A percentile compares a stretch with the other conserved stretches of the same genome.
phyloP scores from a whole-genome alignment of 2,888 invertebrate genomes.

The Drosophila borealis region DNA sequence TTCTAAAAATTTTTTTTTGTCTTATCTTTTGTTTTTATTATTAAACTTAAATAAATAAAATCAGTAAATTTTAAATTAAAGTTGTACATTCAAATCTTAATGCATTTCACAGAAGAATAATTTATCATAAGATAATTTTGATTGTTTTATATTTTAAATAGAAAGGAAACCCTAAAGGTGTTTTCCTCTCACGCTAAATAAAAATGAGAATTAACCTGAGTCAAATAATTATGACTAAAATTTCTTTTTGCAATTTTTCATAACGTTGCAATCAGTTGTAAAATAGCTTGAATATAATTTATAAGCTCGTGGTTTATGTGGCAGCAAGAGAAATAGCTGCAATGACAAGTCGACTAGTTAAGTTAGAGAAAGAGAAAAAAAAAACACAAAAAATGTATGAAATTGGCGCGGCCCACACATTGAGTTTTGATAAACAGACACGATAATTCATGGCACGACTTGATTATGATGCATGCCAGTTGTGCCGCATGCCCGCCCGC shows the following conservation, averaged over 20 bases:
- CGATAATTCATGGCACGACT: constrained; percentile 49
- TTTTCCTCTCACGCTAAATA: too few relatives aligned
- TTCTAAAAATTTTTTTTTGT: too few relatives aligned
- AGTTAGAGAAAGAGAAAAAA: constrained; percentile 9
- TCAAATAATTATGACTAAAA: too few relatives aligned
- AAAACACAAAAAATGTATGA: constrained; percentile 4
- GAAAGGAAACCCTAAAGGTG: too few relatives aligned
- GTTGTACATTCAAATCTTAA: too few relatives aligned
- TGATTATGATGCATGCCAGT: constrained; percentile 59
- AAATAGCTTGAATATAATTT: constrained; percentile 7
- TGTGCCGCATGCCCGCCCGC: constrained; percentile 19
- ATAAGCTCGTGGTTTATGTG: constrained; percentile 18
- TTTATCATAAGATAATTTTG: too few relatives aligned
- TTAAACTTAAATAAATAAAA: not conserved
- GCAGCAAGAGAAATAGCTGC: constrained; percentile 18
- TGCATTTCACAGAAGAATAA: too few relatives aligned
- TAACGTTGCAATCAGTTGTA: constrained; percentile 6
- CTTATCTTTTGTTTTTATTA: too few relatives aligned
- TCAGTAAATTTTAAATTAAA: not conserved
- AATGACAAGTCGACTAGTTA: constrained; percentile 30
- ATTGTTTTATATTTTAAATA: too few relatives aligned
- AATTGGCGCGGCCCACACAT: constrained; percentile 38
- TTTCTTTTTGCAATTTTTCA: not conserved
- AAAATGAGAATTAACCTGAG: too few relatives aligned
- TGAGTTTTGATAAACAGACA: constrained; percentile 42